A percentile compares a stretch with the other conserved stretches of the same genome.
phyloP scores from a whole-genome alignment of 2,888 invertebrate genomes.

The Ormyrus labotus region DNA sequence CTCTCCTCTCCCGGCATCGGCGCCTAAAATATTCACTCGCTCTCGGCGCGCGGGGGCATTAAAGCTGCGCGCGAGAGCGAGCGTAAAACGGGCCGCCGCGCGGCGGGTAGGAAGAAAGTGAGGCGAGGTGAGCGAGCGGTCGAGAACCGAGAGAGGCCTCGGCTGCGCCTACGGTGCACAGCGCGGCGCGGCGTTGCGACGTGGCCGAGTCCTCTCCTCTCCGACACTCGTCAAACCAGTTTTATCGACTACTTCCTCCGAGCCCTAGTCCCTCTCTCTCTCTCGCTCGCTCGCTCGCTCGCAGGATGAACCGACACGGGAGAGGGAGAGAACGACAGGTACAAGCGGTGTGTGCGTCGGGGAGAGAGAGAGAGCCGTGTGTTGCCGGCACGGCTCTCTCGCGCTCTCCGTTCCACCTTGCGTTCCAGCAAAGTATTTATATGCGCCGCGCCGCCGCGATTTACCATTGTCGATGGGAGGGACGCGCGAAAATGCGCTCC shows the following conservation, averaged over 20 bases:
- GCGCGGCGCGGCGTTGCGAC: neutral
- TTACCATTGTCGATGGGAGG: conserved; percentile 46
- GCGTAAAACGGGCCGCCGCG: conserved; percentile 42
- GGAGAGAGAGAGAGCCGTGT: neutral
- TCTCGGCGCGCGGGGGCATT: no score
- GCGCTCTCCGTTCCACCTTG: conserved; percentile 41
- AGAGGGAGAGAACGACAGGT: conserved; percentile 35
- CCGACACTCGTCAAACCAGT: conserved; percentile 75
- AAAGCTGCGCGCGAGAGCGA: conserved; percentile 24
- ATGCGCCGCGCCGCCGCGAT: conserved; percentile 31
- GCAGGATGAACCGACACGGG: conserved; percentile 59
- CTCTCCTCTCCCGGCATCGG: no score
- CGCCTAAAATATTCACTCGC: no score
- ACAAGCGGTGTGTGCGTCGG: conserved; percentile 18
- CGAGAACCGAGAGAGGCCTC: conserved; percentile 14
- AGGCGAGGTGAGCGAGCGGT: conserved; percentile 12
- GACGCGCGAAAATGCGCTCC: conserved; percentile 30
- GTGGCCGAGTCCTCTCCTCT: conserved; percentile 48
- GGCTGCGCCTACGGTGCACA: conserved; percentile 16
- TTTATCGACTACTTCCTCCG: conserved; percentile 73
- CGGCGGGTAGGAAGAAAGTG: conserved; percentile 42
- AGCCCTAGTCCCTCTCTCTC: neutral
- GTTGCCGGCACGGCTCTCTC: neutral
- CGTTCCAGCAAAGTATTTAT: conserved; percentile 30
- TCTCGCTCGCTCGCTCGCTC: no score